Base-by-base conservation (phyloP, 2,888 invertebrate genomes). In the Cerceris ruficornis region DNA sequence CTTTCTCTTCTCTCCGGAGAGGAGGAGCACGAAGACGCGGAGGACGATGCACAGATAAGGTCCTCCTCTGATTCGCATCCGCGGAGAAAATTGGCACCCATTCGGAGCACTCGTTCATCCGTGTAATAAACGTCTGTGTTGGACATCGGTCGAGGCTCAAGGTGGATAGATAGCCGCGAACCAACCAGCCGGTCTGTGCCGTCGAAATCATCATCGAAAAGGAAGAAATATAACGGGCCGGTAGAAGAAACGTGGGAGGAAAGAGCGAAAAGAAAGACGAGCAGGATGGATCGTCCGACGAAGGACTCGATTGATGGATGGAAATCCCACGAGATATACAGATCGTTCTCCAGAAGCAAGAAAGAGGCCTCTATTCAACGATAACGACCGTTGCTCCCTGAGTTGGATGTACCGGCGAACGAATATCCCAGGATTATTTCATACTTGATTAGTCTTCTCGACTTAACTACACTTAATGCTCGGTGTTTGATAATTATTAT, bases 81-180 rank as follows among this genome's bases (percentile, higher is more conserved):
- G 69, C 39, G 67, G 61, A 80, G 82, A 82, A 82, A 82, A 82
- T 82, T 82, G 82, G 79, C 76, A 76, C 46, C 81, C 71, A 82
- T 82, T 79, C 66, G 75, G 57, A 11, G 41, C 60, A 64, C 42
- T 65, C 76, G 71, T 61, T 81, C 79, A 62, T n/a, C 58, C 72
- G 76, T 77, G 59, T 77, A 75, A 75, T 79, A 73, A 75, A 81
- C 75, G 75, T 78, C 73, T 75, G 73, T 69, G 78, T 73, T 59
- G 72, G 80, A 78, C 81, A 70, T 65, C 65, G 76, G 59, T 57
- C 28, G 73, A 69, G 66, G 75, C 43, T 65, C 59, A 59, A 14
- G 57, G 65, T 65, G 72, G 60, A 69, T 52, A 66, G 60, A 70
- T 54, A 64, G 67, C 14, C 72, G 39, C 55, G 49, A n/a, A 28